Evolutionary conservation across 2,888 invertebrate genomes (phyloP).

Genomic region (Tinea trinotella): DNA sequence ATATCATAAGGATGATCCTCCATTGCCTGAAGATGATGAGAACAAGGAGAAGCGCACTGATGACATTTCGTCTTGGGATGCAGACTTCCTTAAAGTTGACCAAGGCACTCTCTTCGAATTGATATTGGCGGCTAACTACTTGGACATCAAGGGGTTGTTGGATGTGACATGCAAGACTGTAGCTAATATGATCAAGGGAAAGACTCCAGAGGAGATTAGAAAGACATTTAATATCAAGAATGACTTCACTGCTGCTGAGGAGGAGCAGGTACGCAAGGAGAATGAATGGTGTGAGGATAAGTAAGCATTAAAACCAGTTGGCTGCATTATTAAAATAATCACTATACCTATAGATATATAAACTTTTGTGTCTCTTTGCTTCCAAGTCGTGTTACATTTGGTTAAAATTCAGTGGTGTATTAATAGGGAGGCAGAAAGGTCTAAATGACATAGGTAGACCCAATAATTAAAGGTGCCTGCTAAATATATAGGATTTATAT

Average conservation of each 20-base stretch:
- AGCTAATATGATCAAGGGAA: slow-evolving; percentile 98
- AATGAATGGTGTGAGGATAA: slow-evolving; percentile 96
- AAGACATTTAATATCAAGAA: slow-evolving; percentile 98
- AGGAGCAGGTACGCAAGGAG: slow-evolving; percentile 97
- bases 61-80: slow-evolving; percentile 99
- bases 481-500: too few relatives aligned
- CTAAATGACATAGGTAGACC: too few relatives aligned
- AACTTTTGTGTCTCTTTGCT: too few relatives aligned
- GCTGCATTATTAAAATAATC: not conserved
- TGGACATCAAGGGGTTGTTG: slow-evolving; percentile 94
- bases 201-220: slow-evolving; percentile 97
- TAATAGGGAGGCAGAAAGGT: too few relatives aligned
- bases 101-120: slow-evolving; percentile 97
- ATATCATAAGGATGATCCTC: slow-evolving; percentile 95
- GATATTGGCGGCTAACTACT: slow-evolving; percentile 96
- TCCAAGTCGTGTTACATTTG: too few relatives aligned
- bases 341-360: not conserved
- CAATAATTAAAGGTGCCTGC: too few relatives aligned
- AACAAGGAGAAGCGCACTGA: slow-evolving; percentile 98
- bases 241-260: slow-evolving; percentile 95
- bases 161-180: slow-evolving; percentile 99
- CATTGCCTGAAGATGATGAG: slow-evolving; percentile 96
- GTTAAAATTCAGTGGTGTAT: too few relatives aligned
- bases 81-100: slow-evolving; percentile 98
- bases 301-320: slow-evolving; percentile 46